Conservation (phyloP, 2,888 invertebrate species). For the Augiades crinisus region DNA sequence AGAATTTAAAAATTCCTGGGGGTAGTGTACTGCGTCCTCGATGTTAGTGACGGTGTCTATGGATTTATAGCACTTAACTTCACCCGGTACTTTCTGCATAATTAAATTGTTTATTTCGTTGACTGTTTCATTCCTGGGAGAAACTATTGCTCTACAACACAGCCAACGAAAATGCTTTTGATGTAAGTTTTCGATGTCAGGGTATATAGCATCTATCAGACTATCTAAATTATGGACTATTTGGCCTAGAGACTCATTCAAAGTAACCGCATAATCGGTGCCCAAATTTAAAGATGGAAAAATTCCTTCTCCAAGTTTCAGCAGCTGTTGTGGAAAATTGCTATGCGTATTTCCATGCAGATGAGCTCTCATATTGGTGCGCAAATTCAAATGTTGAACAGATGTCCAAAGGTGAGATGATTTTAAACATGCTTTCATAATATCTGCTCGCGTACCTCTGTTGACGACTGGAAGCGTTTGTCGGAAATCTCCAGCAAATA, state of each 20-base stretch:
- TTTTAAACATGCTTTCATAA: conserved; percentile 12
- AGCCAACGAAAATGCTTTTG: conserved; percentile 34
- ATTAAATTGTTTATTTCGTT: conserved; percentile 34
- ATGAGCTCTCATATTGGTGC: conserved; percentile 36
- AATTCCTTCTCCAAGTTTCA: conserved; percentile 36
- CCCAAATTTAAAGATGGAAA: conserved; percentile 27
- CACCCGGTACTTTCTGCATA: conserved; percentile 29
- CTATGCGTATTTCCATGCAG: conserved; percentile 32
- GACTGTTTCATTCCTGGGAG: conserved; percentile 36
- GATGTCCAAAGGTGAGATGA: conserved; percentile 16
- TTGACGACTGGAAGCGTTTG: conserved; percentile 32
- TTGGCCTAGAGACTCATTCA: conserved; percentile 33
- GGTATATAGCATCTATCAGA: conserved; percentile 17
- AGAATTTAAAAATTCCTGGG: conserved; percentile 41
- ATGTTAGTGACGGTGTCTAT: conserved; percentile 37
- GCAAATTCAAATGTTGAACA: background rate
- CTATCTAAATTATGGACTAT: conserved; percentile 28
- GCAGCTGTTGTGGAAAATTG: conserved; percentile 35
- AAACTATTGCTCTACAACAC: conserved; percentile 36
- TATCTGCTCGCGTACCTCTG: conserved; percentile 32
- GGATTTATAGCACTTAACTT: conserved; percentile 32
- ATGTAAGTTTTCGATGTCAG: conserved; percentile 22
- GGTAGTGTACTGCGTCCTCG: conserved; percentile 37
- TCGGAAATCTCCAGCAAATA: conserved; percentile 35
- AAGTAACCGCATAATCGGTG: conserved; percentile 10